phyloP scores from a whole-genome alignment of 2,888 invertebrate genomes.

The Chymomyza amoena region DNA sequence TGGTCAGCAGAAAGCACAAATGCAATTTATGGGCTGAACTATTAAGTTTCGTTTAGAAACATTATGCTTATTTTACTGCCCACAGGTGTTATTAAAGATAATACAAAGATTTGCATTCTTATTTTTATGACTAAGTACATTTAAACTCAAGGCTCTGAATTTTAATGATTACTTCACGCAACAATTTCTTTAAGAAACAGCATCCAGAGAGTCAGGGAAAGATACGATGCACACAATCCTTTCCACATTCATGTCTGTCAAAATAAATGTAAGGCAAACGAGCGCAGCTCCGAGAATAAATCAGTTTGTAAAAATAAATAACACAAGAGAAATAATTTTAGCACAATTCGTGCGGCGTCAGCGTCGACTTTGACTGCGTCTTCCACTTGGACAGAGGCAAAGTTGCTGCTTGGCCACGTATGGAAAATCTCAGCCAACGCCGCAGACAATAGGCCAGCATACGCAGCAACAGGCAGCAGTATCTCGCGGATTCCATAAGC shows the following conservation, averaged over 20 bases:
- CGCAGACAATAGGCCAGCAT: neutral
- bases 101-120: neutral
- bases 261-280: slow-evolving; percentile 60
- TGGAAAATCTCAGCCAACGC: slow-evolving; percentile 58
- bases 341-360: slow-evolving; percentile 42
- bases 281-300: slow-evolving; percentile 54
- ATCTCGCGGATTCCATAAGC: slow-evolving; percentile 52
- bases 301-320: slow-evolving; percentile 69
- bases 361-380: slow-evolving; percentile 30
- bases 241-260: slow-evolving; percentile 58
- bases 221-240: slow-evolving; percentile 40
- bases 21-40: no score
- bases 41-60: no score
- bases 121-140: neutral
- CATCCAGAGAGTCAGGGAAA: neutral
- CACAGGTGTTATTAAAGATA: neutral
- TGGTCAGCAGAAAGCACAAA: no score
- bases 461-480: slow-evolving; percentile 2
- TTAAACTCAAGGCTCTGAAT: neutral
- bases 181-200: slow-evolving; percentile 26
- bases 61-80: no score
- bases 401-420: slow-evolving; percentile 24
- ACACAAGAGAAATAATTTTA: slow-evolving; percentile 58
- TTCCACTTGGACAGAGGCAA: neutral
- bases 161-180: slow-evolving; percentile 42